These are phyloP conservation scores for Dryobates pubescens DNA, from an alignment of 2,797 vertebrate genomes.

Conservation along the genomic window DNA sequence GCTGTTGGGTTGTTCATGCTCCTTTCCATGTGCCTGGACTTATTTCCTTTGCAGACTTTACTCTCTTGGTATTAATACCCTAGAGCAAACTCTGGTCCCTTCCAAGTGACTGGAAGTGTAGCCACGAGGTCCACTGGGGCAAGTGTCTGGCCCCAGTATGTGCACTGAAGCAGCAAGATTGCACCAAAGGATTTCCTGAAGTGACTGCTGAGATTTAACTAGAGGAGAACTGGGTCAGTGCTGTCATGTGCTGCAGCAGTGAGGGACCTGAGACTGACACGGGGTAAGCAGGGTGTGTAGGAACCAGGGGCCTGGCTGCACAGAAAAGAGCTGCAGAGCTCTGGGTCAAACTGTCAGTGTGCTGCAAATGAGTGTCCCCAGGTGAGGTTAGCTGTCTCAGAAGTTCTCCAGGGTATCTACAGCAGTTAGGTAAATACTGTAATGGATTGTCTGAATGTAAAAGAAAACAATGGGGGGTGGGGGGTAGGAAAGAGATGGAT, in stretches of 20 bases:
- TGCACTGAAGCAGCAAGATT: neutral
- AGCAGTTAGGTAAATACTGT: neutral
- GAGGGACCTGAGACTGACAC: neutral
- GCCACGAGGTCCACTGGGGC: neutral
- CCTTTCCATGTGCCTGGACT: neutral
- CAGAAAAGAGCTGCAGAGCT: neutral
- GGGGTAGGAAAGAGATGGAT: neutral
- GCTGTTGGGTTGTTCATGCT: neutral
- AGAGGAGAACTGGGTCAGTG: neutral
- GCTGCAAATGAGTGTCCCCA: neutral
- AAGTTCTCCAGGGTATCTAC: neutral
- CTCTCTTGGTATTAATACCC: neutral
- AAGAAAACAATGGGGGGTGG: neutral
- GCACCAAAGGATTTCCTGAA: neutral
- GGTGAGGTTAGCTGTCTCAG: neutral
- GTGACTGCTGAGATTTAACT: neutral
- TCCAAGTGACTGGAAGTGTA: neutral
- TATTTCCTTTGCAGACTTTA: neutral
- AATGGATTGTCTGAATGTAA: neutral
- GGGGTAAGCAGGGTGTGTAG: rapidly evolving
- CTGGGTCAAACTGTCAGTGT: neutral
- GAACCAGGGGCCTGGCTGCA: neutral
- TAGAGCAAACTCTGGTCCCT: neutral
- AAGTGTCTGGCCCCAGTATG: neutral
- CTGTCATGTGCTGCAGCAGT: neutral